phyloP scores from a whole-genome alignment of 64 coral and sea anemone genomes.

The Cladopsammia gracilis region DNA sequence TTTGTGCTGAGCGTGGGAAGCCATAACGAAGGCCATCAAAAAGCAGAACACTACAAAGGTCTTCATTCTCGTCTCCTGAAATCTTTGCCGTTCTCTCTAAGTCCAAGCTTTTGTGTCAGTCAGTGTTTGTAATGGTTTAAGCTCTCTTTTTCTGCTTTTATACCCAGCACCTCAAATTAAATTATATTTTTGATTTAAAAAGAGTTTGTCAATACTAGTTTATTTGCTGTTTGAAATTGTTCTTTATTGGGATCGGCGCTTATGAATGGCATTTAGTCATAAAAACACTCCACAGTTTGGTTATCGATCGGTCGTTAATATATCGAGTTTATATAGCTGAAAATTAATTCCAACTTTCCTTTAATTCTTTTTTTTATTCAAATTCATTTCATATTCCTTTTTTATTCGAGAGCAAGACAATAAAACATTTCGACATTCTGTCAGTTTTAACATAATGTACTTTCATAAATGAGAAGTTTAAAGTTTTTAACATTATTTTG shows the following conservation, averaged over 20 bases:
- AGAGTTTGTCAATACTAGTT: not conserved
- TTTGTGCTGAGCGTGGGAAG: not conserved
- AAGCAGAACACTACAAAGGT: slow-evolving; percentile 25
- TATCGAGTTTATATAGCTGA: slow-evolving; percentile 6
- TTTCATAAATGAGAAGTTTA: too few relatives aligned
- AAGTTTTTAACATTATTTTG: too few relatives aligned
- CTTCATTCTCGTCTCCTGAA: not conserved
- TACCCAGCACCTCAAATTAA: not conserved
- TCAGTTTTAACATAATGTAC: too few relatives aligned
- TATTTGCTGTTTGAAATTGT: slow-evolving; percentile 20
- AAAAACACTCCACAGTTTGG: not conserved
- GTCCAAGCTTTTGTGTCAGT: not conserved
- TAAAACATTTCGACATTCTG: too few relatives aligned
- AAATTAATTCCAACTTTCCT: not conserved
- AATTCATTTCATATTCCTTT: too few relatives aligned
- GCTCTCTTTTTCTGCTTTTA: slow-evolving; percentile 7
- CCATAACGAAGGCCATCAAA: slow-evolving; percentile 23
- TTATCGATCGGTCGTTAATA: not conserved
- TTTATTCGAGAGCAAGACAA: too few relatives aligned
- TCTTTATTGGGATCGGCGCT: not conserved
- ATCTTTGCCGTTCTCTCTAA: not conserved
- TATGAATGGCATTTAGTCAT: too few relatives aligned
- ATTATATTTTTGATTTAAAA: not conserved
- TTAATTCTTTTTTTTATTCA: too few relatives aligned
- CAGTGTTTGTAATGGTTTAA: not conserved